Percentiles rank a stretch among this genome's conserved stretches.
Conservation (phyloP, 2,888 invertebrate genomes). For the Lithosia quadra region DNA sequence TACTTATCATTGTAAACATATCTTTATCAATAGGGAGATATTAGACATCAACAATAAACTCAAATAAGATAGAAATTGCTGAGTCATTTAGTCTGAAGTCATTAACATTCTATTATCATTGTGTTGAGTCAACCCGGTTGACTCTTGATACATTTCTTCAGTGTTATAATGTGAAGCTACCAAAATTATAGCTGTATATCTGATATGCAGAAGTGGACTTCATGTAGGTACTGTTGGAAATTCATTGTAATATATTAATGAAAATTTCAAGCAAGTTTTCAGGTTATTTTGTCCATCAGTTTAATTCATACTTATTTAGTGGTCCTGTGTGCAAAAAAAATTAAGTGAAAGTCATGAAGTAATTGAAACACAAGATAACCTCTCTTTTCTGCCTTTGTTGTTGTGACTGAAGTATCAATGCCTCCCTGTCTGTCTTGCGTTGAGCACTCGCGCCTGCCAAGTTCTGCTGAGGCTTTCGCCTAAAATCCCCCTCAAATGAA, state of each 20-base stretch:
- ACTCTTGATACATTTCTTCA: not conserved
- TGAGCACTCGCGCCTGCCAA: constrained; percentile 94
- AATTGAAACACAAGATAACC: constrained; percentile 74
- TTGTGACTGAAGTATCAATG: constrained; percentile 93
- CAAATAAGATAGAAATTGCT: constrained; percentile 16
- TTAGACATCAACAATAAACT: not conserved
- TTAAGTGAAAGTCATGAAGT: constrained; percentile 40
- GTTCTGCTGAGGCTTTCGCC: constrained; percentile 95
- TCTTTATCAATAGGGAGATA: not conserved
- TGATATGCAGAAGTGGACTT: not conserved
- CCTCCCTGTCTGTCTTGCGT: constrained; percentile 89
- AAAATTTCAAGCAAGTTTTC: not conserved
- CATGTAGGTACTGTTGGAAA: not conserved
- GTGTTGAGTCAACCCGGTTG: not conserved
- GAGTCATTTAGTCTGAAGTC: constrained; percentile 19
- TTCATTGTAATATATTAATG: not conserved
- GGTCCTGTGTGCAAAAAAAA: not conserved
- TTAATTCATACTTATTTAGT: not conserved
- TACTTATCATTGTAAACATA: no score
- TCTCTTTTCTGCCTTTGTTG: constrained; percentile 95
- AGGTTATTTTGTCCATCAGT: not conserved
- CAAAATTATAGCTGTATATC: not conserved
- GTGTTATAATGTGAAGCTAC: not conserved
- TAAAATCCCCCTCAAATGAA: constrained; percentile 96
- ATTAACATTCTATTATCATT: constrained; percentile 3